Evolutionary conservation across 1,140 invertebrate species (phyloP).

Genomic region (Lithobius niger): DNA sequence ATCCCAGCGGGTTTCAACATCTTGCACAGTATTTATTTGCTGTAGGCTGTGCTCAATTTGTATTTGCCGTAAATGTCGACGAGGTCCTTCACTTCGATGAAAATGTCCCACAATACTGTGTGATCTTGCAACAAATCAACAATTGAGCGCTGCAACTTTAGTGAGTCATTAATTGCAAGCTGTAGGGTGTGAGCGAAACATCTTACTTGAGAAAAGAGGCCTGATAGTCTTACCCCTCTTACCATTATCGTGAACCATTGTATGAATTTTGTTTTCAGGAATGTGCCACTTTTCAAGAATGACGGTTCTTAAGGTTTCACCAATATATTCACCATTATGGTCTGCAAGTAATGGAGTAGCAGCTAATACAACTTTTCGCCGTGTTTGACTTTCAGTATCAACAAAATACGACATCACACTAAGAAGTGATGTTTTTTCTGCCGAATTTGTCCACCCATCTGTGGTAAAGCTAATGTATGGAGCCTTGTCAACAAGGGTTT

Average conservation of each 20-base stretch:
- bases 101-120: neutral
- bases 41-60: neutral
- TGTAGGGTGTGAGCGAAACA: neutral
- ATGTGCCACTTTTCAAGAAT: neutral
- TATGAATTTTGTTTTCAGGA: neutral
- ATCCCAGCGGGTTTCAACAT: neutral
- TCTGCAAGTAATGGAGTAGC: neutral
- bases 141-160: neutral
- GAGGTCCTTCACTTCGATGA: neutral
- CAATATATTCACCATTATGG: neutral
- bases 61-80: neutral
- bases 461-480: neutral
- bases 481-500: neutral
- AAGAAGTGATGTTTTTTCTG: neutral
- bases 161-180: neutral
- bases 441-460: neutral
- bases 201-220: neutral
- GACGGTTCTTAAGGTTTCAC: neutral
- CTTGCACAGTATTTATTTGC: neutral
- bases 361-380: neutral
- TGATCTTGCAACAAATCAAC: neutral
- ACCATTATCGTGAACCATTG: neutral
- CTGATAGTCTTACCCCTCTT: neutral
- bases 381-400: neutral
- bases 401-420: neutral